Evolutionary conservation across 2,797 vertebrate species (phyloP).

Genomic region (Platyrinchus mystaceus): DNA sequence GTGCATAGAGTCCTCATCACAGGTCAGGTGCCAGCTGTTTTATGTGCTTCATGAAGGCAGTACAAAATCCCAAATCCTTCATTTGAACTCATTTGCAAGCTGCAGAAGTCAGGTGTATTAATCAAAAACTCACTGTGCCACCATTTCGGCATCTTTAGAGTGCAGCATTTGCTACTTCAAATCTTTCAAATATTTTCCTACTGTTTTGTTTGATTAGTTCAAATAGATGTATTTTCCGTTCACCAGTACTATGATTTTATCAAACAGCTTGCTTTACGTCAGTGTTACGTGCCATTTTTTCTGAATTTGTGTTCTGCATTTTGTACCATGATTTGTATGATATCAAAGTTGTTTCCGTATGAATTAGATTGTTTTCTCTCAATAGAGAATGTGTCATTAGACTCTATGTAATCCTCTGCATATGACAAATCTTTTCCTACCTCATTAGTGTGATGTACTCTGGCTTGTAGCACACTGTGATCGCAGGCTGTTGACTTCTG

Average conservation of each 20-base stretch:
- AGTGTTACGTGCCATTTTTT: background rate
- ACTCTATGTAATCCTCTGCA: background rate
- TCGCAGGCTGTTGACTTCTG: background rate
- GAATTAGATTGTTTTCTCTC: background rate
- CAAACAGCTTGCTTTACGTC: background rate
- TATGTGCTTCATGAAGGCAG: background rate
- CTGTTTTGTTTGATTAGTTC: background rate
- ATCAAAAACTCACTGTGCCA: background rate
- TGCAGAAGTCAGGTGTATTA: background rate
- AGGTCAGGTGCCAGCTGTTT: background rate
- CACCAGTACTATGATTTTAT: background rate
- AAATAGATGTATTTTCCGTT: background rate
- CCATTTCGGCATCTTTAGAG: background rate
- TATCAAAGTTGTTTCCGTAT: background rate
- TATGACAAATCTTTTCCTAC: constrained; percentile 6
- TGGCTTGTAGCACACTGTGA: background rate
- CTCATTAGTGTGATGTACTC: background rate
- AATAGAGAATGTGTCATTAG: background rate
- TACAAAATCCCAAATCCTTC: background rate
- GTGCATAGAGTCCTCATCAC: background rate
- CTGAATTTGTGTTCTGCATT: background rate
- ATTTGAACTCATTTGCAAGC: background rate
- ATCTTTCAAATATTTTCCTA: background rate
- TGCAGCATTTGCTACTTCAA: background rate
- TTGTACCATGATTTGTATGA: background rate